Evolutionary conservation across 2,888 invertebrate genomes (phyloP).

Genomic region (Axea sp.): DNA sequence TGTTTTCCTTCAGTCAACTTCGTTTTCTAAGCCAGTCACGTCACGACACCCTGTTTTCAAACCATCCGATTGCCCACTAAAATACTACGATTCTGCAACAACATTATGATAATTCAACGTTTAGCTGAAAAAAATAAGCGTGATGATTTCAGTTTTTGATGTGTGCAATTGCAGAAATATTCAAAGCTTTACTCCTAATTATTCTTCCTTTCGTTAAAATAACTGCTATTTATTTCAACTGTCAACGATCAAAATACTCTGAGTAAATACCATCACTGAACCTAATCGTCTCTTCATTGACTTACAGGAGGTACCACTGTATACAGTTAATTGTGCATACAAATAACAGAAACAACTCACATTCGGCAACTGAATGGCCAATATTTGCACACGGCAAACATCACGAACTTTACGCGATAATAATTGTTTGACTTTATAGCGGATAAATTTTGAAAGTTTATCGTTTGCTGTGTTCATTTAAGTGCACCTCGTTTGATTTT

Average conservation of each 20-base stretch:
- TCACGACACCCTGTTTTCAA: slow-evolving; percentile 41
- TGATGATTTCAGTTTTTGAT: no score
- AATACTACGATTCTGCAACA: slow-evolving; percentile 47
- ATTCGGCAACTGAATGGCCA: slow-evolving; percentile 22
- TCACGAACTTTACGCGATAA: slow-evolving; percentile 48
- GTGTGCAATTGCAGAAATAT: no score
- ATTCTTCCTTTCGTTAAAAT: no score
- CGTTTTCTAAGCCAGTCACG: slow-evolving; percentile 49
- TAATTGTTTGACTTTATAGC: slow-evolving; percentile 52
- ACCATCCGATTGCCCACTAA: slow-evolving; percentile 39
- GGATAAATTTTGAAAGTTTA: slow-evolving; percentile 56
- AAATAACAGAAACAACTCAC: slow-evolving; percentile 48
- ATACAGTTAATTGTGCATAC: slow-evolving; percentile 30
- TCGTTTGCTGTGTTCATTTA: slow-evolving; percentile 34
- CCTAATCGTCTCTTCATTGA: slow-evolving; percentile 29
- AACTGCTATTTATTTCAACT: no score
- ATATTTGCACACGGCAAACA: slow-evolving; percentile 45
- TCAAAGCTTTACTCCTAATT: no score
- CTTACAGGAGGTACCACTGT: slow-evolving; percentile 8
- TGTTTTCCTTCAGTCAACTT: slow-evolving; percentile 56
- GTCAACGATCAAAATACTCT: no score
- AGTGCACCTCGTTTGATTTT: slow-evolving; percentile 42
- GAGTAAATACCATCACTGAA: no score
- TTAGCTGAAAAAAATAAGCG: slow-evolving; percentile 27
- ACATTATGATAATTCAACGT: slow-evolving; percentile 56